phyloP scores from a whole-genome alignment of 2,113 vertebrate species.

The Nipponia nippon region DNA sequence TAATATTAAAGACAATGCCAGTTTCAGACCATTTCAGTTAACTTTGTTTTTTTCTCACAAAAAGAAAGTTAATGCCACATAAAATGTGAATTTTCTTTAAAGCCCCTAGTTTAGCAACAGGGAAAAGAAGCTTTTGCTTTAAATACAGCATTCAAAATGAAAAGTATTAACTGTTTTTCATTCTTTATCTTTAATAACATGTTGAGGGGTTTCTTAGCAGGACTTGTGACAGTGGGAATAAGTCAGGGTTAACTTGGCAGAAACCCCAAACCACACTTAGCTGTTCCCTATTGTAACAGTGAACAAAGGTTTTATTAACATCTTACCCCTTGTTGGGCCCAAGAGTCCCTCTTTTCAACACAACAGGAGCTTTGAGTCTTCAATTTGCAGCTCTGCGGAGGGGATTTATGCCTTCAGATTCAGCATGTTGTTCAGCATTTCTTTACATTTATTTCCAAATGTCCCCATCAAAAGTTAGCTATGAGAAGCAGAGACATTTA shows the following conservation, averaged over 20 bases:
- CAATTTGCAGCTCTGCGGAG: neutral
- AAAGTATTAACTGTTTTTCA: neutral
- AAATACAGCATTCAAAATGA: neutral
- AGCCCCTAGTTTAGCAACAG: neutral
- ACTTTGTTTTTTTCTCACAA: neutral
- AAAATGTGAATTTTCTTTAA: neutral
- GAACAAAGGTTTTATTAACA: slow-evolving; percentile 50
- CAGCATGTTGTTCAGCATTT: neutral
- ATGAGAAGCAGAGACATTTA: neutral
- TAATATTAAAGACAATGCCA: neutral
- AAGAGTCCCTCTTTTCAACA: slow-evolving; percentile 9
- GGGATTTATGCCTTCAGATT: neutral
- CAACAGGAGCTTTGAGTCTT: neutral
- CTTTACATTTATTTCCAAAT: neutral
- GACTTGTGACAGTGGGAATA: neutral
- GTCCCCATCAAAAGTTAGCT: neutral
- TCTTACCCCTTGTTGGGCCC: neutral
- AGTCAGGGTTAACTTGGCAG: slow-evolving; percentile 38
- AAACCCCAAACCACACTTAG: slow-evolving; percentile 30
- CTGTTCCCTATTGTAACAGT: neutral
- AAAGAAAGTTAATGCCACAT: neutral
- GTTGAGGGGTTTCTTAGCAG: neutral
- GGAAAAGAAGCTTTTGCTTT: neutral
- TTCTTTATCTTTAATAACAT: neutral
- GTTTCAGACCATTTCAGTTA: neutral